Base-by-base conservation (phyloP, 1,140 invertebrate genomes). In the Bombus affinis region DNA sequence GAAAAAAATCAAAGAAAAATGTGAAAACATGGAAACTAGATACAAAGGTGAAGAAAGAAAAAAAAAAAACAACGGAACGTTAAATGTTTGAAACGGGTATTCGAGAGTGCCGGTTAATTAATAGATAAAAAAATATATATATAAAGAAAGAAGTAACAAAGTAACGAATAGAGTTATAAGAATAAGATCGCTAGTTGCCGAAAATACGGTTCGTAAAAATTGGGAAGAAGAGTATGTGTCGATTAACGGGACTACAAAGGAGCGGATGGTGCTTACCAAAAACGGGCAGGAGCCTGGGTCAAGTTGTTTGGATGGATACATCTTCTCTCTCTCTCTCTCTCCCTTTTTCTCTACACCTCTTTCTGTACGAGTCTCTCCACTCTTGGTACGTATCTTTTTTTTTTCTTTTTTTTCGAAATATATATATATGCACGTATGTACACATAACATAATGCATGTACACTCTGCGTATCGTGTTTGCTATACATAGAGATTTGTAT, bases 231-330 rank as follows among this genome's bases (percentile, higher is more conserved):
- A 78, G 75, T 62, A 39, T 85, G 93, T 85, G 93, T 95, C 93
- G 93, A 93, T 94, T 94, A 95, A 95, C 80, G 93, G 95, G 94
- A 95, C 92, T 94, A 95, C 93, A 92, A 93, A 95, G 95, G 95
- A 95, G 90, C 89, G 94, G 95, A 94, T 95, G 93, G 94, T 95
- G 95, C 95, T 95, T 95, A 95, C 94, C 95, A 92, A 94, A 95
- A 92, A 94, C 92, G 94, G 95, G 93, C 94, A 95, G 95, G 94
- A 95, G 94, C 94, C 94, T 95, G 93, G 94, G 94, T 90, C 89
- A 90, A 94, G 95, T 95, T 95, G 94, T 94, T 95, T 95, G 93
- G 92, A 95, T 94, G 92, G 94, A 95, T 93, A 95, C 93, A 95
- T 94, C 94, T 94, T 93, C 93, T 94, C 93, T 94, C 89, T 94